Percentiles rank a stretch among this genome's conserved stretches.
Evolutionary conservation across 2,888 invertebrate species (phyloP).

Genomic region (Drosophila nr. medialis): DNA sequence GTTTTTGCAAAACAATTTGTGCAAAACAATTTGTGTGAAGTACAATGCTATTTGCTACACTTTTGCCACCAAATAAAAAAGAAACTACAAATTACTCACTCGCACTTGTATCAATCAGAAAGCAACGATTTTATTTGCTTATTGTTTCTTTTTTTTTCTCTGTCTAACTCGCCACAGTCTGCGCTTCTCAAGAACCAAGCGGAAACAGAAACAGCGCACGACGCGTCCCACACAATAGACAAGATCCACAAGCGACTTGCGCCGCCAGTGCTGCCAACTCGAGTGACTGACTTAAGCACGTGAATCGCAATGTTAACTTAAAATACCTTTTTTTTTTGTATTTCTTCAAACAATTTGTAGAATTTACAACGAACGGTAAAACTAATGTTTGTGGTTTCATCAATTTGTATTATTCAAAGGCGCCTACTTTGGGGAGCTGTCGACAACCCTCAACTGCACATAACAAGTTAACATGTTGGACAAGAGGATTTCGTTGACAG

Average conservation of each 20-base stretch:
- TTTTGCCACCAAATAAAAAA: neutral
- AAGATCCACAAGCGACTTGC: constrained; percentile 17
- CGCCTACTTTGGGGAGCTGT: constrained; percentile 8
- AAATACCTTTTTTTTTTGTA: too few relatives aligned
- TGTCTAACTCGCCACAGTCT: neutral
- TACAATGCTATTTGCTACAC: neutral
- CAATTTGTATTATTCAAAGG: neutral
- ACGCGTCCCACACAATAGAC: constrained; percentile 4
- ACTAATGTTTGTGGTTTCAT: neutral
- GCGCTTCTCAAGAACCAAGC: neutral
- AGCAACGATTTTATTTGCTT: neutral
- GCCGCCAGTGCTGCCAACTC: constrained; percentile 31
- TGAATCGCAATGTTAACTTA: constrained; percentile 7
- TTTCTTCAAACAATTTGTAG: neutral
- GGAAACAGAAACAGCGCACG: constrained; percentile 1
- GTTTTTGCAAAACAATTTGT: neutral
- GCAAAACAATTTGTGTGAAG: neutral
- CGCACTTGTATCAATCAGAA: neutral
- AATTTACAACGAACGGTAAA: neutral
- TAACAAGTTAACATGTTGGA: neutral
- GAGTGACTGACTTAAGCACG: neutral
- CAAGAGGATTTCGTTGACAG: neutral
- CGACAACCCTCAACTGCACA: neutral
- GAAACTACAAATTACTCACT: neutral
- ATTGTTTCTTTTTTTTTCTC: neutral